A percentile compares a stretch with the other conserved stretches of the same genome.
Conservation (phyloP, 2,797 vertebrate genomes). For the Oophaga sylvatica region DNA sequence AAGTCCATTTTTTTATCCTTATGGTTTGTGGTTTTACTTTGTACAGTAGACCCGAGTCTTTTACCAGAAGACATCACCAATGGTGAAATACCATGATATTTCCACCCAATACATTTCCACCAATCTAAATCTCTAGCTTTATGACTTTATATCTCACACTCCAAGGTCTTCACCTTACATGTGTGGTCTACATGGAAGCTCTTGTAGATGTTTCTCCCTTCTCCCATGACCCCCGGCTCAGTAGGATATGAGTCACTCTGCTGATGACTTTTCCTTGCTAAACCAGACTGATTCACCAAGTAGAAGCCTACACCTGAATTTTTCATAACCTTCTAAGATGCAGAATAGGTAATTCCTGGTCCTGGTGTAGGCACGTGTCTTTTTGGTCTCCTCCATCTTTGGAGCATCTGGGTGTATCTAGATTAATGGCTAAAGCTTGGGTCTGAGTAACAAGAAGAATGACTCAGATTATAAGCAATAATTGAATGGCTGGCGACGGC, state of each 20-base stretch:
- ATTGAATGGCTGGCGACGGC: background rate
- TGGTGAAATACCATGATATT: no score
- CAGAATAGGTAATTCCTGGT: background rate
- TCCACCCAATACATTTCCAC: no score
- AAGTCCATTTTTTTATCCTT: no score
- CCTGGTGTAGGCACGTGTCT: background rate
- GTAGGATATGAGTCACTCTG: no score
- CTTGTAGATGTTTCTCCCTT: background rate
- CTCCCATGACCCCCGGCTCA: background rate
- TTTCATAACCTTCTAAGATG: background rate
- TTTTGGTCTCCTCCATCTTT: background rate
- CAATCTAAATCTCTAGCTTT: no score
- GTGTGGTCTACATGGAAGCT: background rate
- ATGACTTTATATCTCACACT: no score
- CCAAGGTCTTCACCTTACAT: no score
- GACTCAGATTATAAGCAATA: slow-evolving; percentile 12
- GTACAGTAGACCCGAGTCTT: no score
- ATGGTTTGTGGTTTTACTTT: no score
- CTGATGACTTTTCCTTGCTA: background rate
- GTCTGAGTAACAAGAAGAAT: background rate
- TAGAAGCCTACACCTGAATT: background rate
- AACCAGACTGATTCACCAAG: background rate
- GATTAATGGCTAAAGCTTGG: background rate
- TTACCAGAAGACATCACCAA: no score
- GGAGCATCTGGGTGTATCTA: background rate